A percentile compares a stretch with the other conserved stretches of the same genome.
Conservation (phyloP, 2,797 vertebrate species). For the Sebastes nivosus region DNA sequence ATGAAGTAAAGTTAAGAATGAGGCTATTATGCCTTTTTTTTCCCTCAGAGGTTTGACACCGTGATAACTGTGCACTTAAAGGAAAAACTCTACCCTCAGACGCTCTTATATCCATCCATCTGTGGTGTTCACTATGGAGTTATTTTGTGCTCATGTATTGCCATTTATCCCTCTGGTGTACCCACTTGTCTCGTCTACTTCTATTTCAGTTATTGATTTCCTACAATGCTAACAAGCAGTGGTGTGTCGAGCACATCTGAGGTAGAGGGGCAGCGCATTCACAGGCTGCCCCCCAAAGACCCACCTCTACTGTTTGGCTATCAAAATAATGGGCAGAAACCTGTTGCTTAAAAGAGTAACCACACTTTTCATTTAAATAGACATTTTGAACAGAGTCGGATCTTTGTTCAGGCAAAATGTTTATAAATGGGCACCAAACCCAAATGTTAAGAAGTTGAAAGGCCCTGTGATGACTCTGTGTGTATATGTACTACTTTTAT, state of each 20-base stretch:
- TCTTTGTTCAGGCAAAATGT: not conserved
- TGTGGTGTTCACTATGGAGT: not conserved
- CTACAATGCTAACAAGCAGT: constrained; percentile 4
- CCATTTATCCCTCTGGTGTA: constrained; percentile 5
- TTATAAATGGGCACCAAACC: not conserved
- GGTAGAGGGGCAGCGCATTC: not conserved
- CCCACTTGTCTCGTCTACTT: constrained; percentile 13
- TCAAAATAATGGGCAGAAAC: not conserved
- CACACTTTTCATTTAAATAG: not conserved
- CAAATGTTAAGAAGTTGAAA: not conserved
- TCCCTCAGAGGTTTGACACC: constrained; percentile 47
- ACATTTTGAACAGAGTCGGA: not conserved
- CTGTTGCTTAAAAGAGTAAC: not conserved
- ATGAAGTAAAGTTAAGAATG: constrained; percentile 56
- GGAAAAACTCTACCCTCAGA: constrained; percentile 48
- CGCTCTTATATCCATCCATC: constrained; percentile 43
- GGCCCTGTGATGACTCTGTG: not conserved
- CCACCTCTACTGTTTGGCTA: not conserved
- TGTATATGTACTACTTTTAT: not conserved
- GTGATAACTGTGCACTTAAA: constrained; percentile 59
- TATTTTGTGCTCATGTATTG: constrained; percentile 28
- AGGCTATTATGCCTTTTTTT: constrained; percentile 29
- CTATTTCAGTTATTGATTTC: constrained; percentile 30
- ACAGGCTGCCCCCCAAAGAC: not conserved
- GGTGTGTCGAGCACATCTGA: not conserved